Evolutionary conservation across 2,113 vertebrate species (phyloP).

Genomic region (Triplophysa dalaica): DNA sequence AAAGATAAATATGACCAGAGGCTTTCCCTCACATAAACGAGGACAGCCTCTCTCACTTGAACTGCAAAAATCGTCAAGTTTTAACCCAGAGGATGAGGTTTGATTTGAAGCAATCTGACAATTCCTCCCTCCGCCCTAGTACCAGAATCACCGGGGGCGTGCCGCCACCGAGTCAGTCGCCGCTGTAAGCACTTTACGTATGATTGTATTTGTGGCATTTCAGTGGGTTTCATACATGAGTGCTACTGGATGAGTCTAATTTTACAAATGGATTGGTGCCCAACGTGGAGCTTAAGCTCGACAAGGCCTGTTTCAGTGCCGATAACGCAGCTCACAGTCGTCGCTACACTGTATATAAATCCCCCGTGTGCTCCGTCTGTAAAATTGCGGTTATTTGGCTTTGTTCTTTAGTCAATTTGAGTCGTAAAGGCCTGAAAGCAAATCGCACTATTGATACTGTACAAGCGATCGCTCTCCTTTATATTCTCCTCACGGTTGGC

Average conservation of each 20-base stretch:
- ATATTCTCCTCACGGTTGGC: conserved; percentile 47
- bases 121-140: background rate
- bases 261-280: conserved; percentile 75
- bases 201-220: conserved; percentile 69
- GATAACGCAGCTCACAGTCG: conserved; percentile 72
- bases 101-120: conserved; percentile 20
- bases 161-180: conserved; percentile 54
- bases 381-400: conserved; percentile 59
- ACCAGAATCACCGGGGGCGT: background rate
- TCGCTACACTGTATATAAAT: conserved; percentile 74
- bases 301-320: conserved; percentile 75
- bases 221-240: conserved; percentile 69
- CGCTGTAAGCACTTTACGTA: conserved; percentile 73
- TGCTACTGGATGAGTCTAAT: conserved; percentile 69
- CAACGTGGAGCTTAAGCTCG: conserved; percentile 73
- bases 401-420: conserved; percentile 64
- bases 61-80: background rate
- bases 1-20: conserved; percentile 25
- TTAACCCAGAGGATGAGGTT: background rate
- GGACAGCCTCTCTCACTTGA: background rate
- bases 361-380: conserved; percentile 72
- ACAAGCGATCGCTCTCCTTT: conserved; percentile 64
- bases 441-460: conserved; percentile 65
- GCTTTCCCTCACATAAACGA: background rate
- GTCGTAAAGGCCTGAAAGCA: conserved; percentile 61